phyloP scores from a whole-genome alignment of 2,888 invertebrate species.

The Loripinus fragilis region DNA sequence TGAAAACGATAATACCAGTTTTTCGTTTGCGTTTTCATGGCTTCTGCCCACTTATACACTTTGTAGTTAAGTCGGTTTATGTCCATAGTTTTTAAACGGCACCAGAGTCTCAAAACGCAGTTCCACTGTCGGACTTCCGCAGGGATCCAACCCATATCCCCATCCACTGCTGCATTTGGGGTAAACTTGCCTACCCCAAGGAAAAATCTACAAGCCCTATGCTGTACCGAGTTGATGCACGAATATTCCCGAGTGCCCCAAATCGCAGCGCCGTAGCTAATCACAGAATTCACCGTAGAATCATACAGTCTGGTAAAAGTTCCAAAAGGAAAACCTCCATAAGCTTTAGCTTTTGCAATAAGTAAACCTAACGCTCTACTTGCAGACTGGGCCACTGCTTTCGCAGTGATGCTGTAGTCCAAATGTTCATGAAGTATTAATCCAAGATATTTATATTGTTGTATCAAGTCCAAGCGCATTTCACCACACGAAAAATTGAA shows the following conservation, averaged over 20 bases:
- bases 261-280: conserved; percentile 24
- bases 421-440: conserved; percentile 24
- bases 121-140: conserved; percentile 4
- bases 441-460: conserved; percentile 17
- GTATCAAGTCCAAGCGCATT: background rate
- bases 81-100: background rate
- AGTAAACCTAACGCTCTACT: conserved; percentile 24
- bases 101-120: background rate
- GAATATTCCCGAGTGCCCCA: conserved; percentile 15
- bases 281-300: background rate
- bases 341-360: conserved; percentile 15
- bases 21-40: background rate
- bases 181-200: conserved; percentile 1
- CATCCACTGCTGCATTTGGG: conserved; percentile 18
- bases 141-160: conserved; percentile 23
- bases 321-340: conserved; percentile 14
- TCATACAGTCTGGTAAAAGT: conserved; percentile 28
- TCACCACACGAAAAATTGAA: background rate
- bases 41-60: background rate
- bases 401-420: conserved; percentile 23
- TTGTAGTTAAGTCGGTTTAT: background rate
- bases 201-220: conserved; percentile 20
- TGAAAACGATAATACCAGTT: conserved; percentile 6
- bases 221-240: conserved; percentile 24
- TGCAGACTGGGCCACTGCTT: conserved; percentile 17